Conservation (phyloP, 2,888 invertebrate species). For the Nipponacmea schrenckii region DNA sequence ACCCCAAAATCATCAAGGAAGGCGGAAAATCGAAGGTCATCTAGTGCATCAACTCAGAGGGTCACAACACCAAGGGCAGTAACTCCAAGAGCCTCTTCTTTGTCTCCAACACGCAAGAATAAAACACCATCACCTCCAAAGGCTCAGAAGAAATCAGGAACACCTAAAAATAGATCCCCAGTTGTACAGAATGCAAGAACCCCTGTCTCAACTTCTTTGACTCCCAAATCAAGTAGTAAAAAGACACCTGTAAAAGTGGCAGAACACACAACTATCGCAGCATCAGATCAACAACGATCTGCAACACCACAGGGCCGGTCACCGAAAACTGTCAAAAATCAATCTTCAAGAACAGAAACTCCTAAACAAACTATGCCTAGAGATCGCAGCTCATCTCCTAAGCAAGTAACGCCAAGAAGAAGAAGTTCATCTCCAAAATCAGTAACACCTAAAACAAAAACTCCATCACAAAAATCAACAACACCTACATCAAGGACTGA, state of each 20-base stretch:
- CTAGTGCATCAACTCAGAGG: slow-evolving; percentile 30
- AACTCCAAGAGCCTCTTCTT: slow-evolving; percentile 24
- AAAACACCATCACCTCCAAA: slow-evolving; percentile 15
- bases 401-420: slow-evolving; percentile 17
- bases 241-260: slow-evolving; percentile 7
- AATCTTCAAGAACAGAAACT: background rate
- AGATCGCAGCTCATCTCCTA: slow-evolving; percentile 25
- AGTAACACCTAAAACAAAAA: slow-evolving; percentile 9
- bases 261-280: background rate
- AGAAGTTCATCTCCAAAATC: slow-evolving; percentile 21
- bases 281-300: slow-evolving; percentile 1
- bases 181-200: slow-evolving; percentile 20
- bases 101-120: slow-evolving; percentile 22
- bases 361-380: slow-evolving; percentile 8
- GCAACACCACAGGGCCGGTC: slow-evolving; percentile 12
- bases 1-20: background rate
- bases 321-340: background rate
- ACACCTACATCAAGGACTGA: slow-evolving; percentile 10
- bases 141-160: background rate
- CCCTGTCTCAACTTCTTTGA: slow-evolving; percentile 19
- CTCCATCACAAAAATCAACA: slow-evolving; percentile 16
- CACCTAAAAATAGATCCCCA: slow-evolving; percentile 9
- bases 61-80: slow-evolving; percentile 25
- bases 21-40: slow-evolving; percentile 26
- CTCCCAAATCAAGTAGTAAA: slow-evolving; percentile 11